phyloP scores from a whole-genome alignment of 53 echinoderm and acorn worm species.

The Apostichopus leukothele region DNA sequence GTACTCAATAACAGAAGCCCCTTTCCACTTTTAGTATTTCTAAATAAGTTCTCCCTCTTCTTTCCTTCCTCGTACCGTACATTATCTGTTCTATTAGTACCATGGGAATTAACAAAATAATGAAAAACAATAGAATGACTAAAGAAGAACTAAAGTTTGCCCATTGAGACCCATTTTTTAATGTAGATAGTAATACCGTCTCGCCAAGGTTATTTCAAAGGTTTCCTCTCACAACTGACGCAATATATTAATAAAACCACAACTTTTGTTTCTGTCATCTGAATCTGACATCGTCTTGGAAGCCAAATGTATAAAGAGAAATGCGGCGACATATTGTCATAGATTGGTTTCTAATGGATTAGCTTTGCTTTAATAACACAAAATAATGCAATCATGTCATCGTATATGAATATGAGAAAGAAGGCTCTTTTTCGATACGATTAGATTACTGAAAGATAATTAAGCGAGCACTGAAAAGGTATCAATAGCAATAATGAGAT shows the following conservation, averaged over 20 bases:
- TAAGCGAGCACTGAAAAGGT: conserved; percentile 15
- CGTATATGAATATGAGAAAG: not conserved
- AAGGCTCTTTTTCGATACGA: not conserved
- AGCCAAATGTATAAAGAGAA: conserved; percentile 1
- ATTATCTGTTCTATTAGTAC: not conserved
- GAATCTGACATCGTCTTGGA: not conserved
- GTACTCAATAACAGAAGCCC: too few species aligned
- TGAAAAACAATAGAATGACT: not conserved
- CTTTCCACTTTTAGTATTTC: too few species aligned
- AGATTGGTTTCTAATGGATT: conserved; percentile 30
- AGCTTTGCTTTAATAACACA: not conserved
- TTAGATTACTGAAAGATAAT: conserved; percentile 17
- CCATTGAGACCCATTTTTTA: not conserved
- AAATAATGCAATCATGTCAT: conserved; percentile 19
- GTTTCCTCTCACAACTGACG: not conserved
- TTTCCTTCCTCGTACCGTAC: too few species aligned
- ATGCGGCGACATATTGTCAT: too few species aligned
- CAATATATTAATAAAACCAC: conserved; percentile 2
- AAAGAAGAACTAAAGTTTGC: not conserved
- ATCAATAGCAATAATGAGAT: not conserved
- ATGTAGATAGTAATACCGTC: not conserved
- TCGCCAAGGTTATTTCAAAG: not conserved
- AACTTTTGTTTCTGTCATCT: not conserved
- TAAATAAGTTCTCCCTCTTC: too few species aligned
- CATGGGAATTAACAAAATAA: not conserved